These are phyloP conservation scores for Oxyscelio sp. DNA, from an alignment of 2,888 invertebrate species.

Conservation along the genomic window DNA sequence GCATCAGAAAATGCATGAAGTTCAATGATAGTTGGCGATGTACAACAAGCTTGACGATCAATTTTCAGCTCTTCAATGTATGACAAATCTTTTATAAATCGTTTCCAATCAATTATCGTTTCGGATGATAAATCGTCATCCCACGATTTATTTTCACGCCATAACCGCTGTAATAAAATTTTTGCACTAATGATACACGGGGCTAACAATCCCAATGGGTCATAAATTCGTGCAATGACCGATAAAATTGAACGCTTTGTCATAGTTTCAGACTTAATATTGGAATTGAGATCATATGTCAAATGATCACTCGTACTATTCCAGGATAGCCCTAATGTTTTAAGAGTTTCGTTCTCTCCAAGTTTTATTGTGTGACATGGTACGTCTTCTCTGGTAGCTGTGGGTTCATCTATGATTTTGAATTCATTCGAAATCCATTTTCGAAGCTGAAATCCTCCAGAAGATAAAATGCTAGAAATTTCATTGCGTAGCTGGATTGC, in stretches of 20 bases:
- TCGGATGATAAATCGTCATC: slow-evolving; percentile 32
- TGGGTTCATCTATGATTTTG: slow-evolving; percentile 7
- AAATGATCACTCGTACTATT: not conserved
- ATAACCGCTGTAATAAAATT: slow-evolving; percentile 28
- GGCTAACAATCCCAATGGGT: slow-evolving; percentile 37
- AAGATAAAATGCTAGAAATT: slow-evolving; percentile 4
- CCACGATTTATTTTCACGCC: slow-evolving; percentile 42
- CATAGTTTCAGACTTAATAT: too few species aligned
- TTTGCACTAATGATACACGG: slow-evolving; percentile 34
- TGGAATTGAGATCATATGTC: not conserved
- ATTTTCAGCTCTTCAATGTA: slow-evolving; percentile 60
- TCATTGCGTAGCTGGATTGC: slow-evolving; percentile 4
- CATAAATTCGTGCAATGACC: slow-evolving; percentile 27
- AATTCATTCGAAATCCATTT: slow-evolving; percentile 44
- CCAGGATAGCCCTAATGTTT: slow-evolving; percentile 26
- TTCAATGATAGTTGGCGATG: slow-evolving; percentile 10
- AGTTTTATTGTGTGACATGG: slow-evolving; percentile 4
- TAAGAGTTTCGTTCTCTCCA: slow-evolving; percentile 3
- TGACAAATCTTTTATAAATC: slow-evolving; percentile 41
- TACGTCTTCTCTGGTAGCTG: not conserved
- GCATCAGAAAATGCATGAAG: slow-evolving; percentile 51
- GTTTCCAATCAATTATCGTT: slow-evolving; percentile 46
- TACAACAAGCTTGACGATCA: slow-evolving; percentile 34
- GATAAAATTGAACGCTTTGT: slow-evolving; percentile 16
- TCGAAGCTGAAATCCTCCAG: slow-evolving; percentile 25